A percentile compares a stretch with the other conserved stretches of the same genome.
Evolutionary conservation across 1,140 invertebrate species (phyloP).

Genomic region (Asobara japonica): DNA sequence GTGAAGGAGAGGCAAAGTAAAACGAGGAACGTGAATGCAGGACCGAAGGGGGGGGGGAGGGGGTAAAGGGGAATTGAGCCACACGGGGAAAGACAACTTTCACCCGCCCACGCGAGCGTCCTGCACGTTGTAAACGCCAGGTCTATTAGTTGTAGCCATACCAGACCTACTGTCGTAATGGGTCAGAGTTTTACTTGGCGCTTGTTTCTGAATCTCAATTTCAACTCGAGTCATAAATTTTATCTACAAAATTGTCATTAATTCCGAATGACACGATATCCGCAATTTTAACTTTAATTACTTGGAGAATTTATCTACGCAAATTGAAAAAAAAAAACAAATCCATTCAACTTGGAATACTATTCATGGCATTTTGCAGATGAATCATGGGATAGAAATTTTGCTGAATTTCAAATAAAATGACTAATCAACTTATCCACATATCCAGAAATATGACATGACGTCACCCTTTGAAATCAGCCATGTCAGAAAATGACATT

Average conservation of each 20-base stretch:
- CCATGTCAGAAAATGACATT: too few relatives aligned
- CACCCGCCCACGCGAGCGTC: slow-evolving; percentile 51
- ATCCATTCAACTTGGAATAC: not conserved
- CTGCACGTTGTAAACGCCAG: slow-evolving; percentile 27
- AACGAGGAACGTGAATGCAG: slow-evolving; percentile 2
- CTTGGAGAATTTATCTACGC: not conserved
- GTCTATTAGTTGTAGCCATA: slow-evolving; percentile 35
- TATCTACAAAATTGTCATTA: not conserved
- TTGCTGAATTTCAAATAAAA: too few relatives aligned
- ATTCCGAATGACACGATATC: not conserved
- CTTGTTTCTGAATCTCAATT: not conserved
- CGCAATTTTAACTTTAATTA: not conserved
- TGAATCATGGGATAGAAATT: not conserved
- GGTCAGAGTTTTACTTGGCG: slow-evolving; percentile 29
- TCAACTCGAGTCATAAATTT: not conserved
- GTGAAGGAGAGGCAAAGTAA: slow-evolving; percentile 5
- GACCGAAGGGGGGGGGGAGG: not conserved
- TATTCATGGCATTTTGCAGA: too few relatives aligned
- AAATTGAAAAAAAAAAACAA: not conserved
- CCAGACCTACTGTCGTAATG: slow-evolving; percentile 37
- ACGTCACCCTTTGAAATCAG: too few relatives aligned
- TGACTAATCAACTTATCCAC: too few relatives aligned
- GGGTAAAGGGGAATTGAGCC: too few relatives aligned
- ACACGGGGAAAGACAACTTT: slow-evolving; percentile 51
- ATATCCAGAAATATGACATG: too few relatives aligned